Evolutionary conservation across 2,797 vertebrate species (phyloP), one percentile per base, ranked within the genome.

Genomic region (Gallinago solitaria): DNA sequence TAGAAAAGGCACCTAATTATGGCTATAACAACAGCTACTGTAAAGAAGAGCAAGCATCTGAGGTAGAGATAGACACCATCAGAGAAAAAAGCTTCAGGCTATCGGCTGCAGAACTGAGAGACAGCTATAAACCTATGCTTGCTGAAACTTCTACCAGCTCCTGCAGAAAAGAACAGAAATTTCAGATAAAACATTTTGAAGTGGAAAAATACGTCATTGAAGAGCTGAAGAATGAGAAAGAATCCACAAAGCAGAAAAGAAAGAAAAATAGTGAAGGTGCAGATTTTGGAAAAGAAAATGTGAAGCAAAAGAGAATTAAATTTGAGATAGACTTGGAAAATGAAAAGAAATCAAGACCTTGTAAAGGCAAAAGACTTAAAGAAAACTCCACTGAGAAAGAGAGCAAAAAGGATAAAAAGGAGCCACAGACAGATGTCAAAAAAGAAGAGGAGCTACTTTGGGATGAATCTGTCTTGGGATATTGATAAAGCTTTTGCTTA

Each of bases 371-470:
- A 81, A 96, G 75, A 39, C 95, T 67, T 81, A 90, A 73, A 92
- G 95, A 96, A 25, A 51, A 48, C 19, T 35, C 56, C 16, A 30
- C 85, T 59, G 95, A 97, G 59, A 97, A 96, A 87, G 94, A 90
- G 24, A 94, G 81, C 41, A 96, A 71, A 94, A 99, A 98, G 91
- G 96, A 98, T 53, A 98, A 98, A 97, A 99, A 98, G 95, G 98
- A 97, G 51, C 95, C 95, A 15, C 96, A 98, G 63, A 75, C 41
- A 57, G 97, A 98, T 95, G 97, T 83, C 27, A 98, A 98, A 96
- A 99, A 98, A 30, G 99, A 99, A 87, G 99, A 99, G 90, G 99
- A 99, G 95, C 98, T 98, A 76, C 98, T 99, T 56, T 99, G 98
- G 99, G 98, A 99, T 48, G 98, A 98, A 93, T 99, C 99, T n/a